Percentiles rank a stretch among this genome's conserved stretches.
Conservation (phyloP, 1,140 invertebrate genomes). For the Nymphalis io region DNA sequence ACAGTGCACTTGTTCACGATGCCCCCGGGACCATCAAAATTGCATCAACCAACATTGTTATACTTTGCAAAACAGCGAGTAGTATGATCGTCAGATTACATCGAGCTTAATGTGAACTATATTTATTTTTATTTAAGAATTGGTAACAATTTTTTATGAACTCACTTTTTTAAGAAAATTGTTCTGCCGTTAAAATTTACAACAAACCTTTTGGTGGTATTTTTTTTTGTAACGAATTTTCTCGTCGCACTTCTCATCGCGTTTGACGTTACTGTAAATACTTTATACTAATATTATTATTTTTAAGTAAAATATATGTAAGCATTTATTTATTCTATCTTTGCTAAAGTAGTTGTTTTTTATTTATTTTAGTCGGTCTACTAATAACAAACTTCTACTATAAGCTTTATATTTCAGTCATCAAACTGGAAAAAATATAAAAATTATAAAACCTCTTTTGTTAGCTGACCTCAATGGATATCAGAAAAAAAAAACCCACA, state of each 20-base stretch:
- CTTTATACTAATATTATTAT: no score
- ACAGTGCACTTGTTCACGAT: constrained; percentile 11
- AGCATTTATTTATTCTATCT: no score
- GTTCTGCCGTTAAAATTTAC: no score
- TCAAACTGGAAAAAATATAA: background rate
- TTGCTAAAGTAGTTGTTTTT: background rate
- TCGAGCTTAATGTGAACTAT: background rate
- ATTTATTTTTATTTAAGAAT: no score
- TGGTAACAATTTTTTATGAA: no score
- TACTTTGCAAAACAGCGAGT: background rate
- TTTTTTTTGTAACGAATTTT: no score
- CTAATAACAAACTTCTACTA: background rate
- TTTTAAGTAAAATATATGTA: no score
- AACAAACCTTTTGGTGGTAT: no score
- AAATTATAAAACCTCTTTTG: constrained; percentile 6
- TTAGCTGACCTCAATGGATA: constrained; percentile 6
- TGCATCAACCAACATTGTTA: background rate
- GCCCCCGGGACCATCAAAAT: constrained; percentile 12
- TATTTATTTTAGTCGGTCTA: background rate
- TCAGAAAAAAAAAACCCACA: background rate
- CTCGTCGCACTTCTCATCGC: no score
- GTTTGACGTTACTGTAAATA: no score
- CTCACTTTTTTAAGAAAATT: no score
- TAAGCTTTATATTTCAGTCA: background rate
- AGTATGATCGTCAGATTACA: background rate